Conservation (phyloP, 2,113 vertebrate genomes). For the Tachysurus fulvidraco region DNA sequence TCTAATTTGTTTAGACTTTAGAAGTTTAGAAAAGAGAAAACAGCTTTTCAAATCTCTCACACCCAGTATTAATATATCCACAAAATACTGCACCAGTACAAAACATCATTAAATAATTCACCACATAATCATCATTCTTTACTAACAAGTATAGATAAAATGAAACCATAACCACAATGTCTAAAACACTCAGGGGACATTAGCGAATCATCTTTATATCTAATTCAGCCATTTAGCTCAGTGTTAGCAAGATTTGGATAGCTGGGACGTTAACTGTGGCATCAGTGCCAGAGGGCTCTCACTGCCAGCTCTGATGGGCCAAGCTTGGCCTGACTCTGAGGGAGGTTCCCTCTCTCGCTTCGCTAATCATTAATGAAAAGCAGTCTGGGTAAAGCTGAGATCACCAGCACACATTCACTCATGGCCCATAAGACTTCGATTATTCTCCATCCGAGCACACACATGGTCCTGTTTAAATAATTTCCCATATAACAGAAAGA, state of each 20-base stretch:
- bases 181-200: not conserved
- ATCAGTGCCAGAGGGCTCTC: constrained; percentile 39
- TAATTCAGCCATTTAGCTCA: constrained; percentile 29
- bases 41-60: not conserved
- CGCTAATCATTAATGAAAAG: constrained; percentile 60
- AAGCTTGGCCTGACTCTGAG: constrained; percentile 27
- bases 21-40: not conserved
- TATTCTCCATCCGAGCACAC: constrained; percentile 65
- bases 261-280: constrained; percentile 23
- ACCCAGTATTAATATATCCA: not conserved
- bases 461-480: constrained; percentile 70
- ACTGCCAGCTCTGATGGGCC: constrained; percentile 27
- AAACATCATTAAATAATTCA: not conserved
- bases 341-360: constrained; percentile 34
- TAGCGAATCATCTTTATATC: constrained; percentile 32
- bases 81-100: not conserved
- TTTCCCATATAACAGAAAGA: constrained; percentile 54
- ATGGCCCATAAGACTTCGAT: constrained; percentile 63
- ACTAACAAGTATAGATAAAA: not conserved
- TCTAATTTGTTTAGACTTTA: not conserved
- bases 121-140: not conserved
- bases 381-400: constrained; percentile 54
- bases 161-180: constrained; percentile 17
- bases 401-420: constrained; percentile 49
- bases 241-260: constrained; percentile 26